phyloP scores from a whole-genome alignment of 2,888 invertebrate species.

The Meandrusa payeni region DNA sequence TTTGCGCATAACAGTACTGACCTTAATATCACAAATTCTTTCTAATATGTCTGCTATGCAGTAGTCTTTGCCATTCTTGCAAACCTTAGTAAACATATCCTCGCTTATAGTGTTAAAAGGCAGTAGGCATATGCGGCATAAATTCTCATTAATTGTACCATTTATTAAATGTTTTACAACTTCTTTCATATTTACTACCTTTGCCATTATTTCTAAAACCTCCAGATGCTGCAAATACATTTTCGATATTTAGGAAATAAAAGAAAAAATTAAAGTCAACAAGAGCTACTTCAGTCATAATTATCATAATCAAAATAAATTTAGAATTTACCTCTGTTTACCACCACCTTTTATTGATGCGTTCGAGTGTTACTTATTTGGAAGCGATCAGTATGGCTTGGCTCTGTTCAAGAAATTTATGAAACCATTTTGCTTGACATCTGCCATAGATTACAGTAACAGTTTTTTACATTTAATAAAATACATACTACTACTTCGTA shows the following conservation, averaged over 20 bases:
- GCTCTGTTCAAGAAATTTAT: not conserved
- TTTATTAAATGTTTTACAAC: conserved; percentile 59
- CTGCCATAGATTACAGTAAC: conserved; percentile 6
- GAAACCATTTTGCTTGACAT: conserved; percentile 3
- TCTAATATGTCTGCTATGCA: conserved; percentile 58
- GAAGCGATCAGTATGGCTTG: conserved; percentile 20
- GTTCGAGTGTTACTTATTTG: conserved; percentile 30
- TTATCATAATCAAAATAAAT: conserved; percentile 23
- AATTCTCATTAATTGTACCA: conserved; percentile 50
- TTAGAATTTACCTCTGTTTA: conserved; percentile 47
- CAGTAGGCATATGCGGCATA: conserved; percentile 60
- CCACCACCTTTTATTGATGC: conserved; percentile 35
- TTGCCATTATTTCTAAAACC: conserved; percentile 42
- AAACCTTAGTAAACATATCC: conserved; percentile 58
- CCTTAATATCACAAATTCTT: conserved; percentile 49
- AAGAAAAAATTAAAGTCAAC: conserved; percentile 21
- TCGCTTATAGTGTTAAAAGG: conserved; percentile 48
- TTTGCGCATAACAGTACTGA: conserved; percentile 29
- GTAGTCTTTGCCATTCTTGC: conserved; percentile 54
- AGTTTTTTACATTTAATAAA: too few species aligned
- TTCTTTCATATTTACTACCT: conserved; percentile 45
- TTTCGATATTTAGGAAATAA: conserved; percentile 18
- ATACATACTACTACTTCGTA: too few species aligned
- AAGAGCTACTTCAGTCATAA: conserved; percentile 2
- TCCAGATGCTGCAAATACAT: conserved; percentile 17